Base-by-base conservation (phyloP, 2,797 vertebrate species). In the Xenops minutus region DNA sequence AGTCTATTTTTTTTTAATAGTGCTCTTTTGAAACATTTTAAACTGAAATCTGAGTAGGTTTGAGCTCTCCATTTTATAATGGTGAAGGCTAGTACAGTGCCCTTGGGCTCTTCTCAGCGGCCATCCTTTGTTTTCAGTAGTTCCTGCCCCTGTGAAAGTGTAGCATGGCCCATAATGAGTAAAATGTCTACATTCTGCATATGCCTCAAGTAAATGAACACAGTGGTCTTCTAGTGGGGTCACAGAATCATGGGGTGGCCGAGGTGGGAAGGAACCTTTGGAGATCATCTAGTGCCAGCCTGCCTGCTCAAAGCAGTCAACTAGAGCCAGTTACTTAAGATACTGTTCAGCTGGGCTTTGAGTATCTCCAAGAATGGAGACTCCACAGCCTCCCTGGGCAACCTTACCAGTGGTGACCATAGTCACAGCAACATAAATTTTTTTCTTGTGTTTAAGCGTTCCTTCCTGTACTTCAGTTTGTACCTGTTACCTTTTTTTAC, bases 1-100 rank as follows among this genome's bases (percentile, higher is more conserved):
- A 91, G 59, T 88, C 51, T 84, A 62, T 92, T 95, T 94, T 85
- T 69, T 83, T 94, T 88, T 77, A 93, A 83, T 64, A 80, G 83
- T 36, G 32, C 34, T 83, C 9, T 76, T 94, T 91, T 2, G 6
- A 37, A 92, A 54, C 87, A 83, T 88, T 83, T 95, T 85, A 80
- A 88, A 83, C 68, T 49, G 87, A 92, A 95, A 91, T 74, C 75
- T 77, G 44, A 91, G 58, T 29, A 85, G 49, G 20, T 41, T 88
- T 71, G 68, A 89, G 68, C 34, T 85, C 44, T 87, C 68, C 8
- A 26, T 88, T 85, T 92, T 59, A 12, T 54, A 74, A 77, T n/a
- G 32, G 26, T 46, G 62, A 92, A 82, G 34, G 41, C 56, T 72
- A 64, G 17, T n/a, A 52, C 39, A 36, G 32, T 79, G 44, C 54